Evolutionary conservation across 2,797 vertebrate genomes (phyloP).

Genomic region (Distichodus sexfasciatus): DNA sequence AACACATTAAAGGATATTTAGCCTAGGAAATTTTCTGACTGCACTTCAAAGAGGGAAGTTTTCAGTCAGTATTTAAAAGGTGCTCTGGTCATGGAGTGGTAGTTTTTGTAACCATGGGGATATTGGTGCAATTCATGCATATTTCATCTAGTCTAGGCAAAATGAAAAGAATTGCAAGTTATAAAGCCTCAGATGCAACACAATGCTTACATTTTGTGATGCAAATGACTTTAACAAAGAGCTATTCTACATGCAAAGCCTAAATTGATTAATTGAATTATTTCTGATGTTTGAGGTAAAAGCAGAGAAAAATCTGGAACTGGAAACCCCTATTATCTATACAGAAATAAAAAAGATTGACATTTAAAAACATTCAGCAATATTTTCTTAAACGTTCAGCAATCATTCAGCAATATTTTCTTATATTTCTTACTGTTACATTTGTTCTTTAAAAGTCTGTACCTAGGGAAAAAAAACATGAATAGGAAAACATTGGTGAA

Average conservation of each 20-base stretch:
- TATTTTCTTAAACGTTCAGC: no score
- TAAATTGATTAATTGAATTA: conserved; percentile 67
- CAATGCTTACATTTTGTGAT: conserved; percentile 64
- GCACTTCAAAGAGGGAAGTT: conserved; percentile 22
- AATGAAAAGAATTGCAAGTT: conserved; percentile 50
- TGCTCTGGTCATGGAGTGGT: conserved; percentile 43
- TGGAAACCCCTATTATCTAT: conserved; percentile 29
- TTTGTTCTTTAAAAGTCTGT: no score
- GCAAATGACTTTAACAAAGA: conserved; percentile 67
- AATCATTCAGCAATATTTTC: no score
- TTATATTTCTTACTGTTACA: no score
- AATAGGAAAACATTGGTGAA: no score
- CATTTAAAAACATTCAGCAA: no score
- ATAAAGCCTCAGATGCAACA: conserved; percentile 50
- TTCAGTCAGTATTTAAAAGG: conserved; percentile 16
- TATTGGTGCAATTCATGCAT: conserved; percentile 52
- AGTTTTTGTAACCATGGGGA: conserved; percentile 47
- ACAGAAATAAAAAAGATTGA: conserved; percentile 37
- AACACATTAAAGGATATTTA: not conserved
- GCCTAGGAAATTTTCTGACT: not conserved
- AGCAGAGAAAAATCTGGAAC: conserved; percentile 41
- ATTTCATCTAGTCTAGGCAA: conserved; percentile 43
- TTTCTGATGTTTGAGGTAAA: conserved; percentile 45
- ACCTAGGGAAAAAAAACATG: no score
- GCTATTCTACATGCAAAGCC: conserved; percentile 61